A percentile compares a stretch with the other conserved stretches of the same genome.
These are phyloP conservation scores for Embiotoca jacksoni DNA, from an alignment of 2,113 vertebrate genomes.

Conservation along the genomic window DNA sequence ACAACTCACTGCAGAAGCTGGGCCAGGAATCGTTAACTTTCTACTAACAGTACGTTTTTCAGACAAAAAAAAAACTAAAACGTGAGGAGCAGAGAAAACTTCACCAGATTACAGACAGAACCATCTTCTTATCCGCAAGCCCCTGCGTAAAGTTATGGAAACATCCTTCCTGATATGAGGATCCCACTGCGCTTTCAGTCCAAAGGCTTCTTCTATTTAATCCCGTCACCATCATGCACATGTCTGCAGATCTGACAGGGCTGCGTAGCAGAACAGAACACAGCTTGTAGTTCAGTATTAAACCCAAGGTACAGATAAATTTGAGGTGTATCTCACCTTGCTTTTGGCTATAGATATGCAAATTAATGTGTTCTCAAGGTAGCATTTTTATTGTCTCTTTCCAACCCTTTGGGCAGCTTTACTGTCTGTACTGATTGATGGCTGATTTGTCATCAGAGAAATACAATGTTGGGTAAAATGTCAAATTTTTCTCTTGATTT, in stretches of 20 bases:
- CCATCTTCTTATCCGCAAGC: slow-evolving; percentile 36
- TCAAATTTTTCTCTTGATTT: slow-evolving; percentile 20
- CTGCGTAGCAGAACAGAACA: slow-evolving; percentile 27
- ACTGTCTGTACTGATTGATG: slow-evolving; percentile 24
- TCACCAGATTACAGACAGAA: slow-evolving; percentile 18
- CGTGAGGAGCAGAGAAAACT: slow-evolving; percentile 21
- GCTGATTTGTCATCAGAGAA: slow-evolving; percentile 10
- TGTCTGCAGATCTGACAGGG: slow-evolving; percentile 35
- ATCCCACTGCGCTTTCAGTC: slow-evolving; percentile 47
- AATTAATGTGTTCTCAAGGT: slow-evolving; percentile 45
- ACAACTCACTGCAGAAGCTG: slow-evolving; percentile 51
- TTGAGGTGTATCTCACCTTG: slow-evolving; percentile 36
- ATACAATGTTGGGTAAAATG: not conserved
- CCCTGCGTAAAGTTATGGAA: slow-evolving; percentile 18
- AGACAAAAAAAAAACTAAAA: not conserved
- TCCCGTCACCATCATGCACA: slow-evolving; percentile 30
- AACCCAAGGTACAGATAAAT: slow-evolving; percentile 67
- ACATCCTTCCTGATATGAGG: slow-evolving; percentile 34
- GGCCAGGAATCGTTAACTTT: slow-evolving; percentile 48
- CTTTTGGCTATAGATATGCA: slow-evolving; percentile 34
- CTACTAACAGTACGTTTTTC: slow-evolving; percentile 25
- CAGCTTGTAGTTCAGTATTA: slow-evolving; percentile 55
- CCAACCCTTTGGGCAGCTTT: slow-evolving; percentile 23
- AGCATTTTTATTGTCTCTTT: slow-evolving; percentile 47
- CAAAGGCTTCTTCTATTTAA: slow-evolving; percentile 66